Evolutionary conservation across 2,888 invertebrate species (phyloP).

Genomic region (Gisinianus flammeolus): DNA sequence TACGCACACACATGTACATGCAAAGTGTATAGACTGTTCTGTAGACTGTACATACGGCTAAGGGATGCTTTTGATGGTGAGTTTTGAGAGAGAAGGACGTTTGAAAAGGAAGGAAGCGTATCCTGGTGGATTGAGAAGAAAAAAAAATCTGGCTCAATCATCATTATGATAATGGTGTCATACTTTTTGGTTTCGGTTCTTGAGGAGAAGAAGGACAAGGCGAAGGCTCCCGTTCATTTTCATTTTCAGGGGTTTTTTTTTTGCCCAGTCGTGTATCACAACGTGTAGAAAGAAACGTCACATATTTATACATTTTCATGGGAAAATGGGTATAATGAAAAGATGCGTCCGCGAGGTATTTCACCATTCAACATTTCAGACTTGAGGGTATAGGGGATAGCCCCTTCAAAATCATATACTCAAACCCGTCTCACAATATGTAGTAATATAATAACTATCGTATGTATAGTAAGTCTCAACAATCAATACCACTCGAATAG

Average conservation of each 20-base stretch:
- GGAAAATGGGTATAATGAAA: constrained; percentile 34
- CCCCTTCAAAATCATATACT: background rate
- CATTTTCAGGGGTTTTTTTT: background rate
- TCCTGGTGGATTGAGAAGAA: constrained; percentile 36
- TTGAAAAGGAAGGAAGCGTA: constrained; percentile 40
- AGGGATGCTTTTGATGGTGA: background rate
- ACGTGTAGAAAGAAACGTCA: constrained; percentile 1
- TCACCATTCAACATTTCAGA: background rate
- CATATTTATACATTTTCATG: constrained; percentile 40
- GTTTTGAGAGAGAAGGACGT: constrained; percentile 1
- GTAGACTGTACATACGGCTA: background rate
- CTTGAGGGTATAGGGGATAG: background rate
- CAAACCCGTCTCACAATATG: background rate
- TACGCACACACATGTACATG: background rate
- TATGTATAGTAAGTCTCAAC: too few relatives aligned
- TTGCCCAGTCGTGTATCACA: background rate
- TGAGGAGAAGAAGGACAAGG: too few relatives aligned
- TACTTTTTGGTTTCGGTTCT: constrained; percentile 23
- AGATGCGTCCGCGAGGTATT: constrained; percentile 15
- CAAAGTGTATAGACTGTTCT: background rate
- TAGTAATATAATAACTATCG: too few relatives aligned
- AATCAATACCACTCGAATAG: too few relatives aligned
- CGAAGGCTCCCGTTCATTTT: constrained; percentile 16
- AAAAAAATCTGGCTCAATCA: constrained; percentile 43
- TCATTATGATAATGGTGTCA: constrained; percentile 44